Evolutionary conservation across 2,888 invertebrate species (phyloP).

Genomic region (Bembecia ichneumoniformis): DNA sequence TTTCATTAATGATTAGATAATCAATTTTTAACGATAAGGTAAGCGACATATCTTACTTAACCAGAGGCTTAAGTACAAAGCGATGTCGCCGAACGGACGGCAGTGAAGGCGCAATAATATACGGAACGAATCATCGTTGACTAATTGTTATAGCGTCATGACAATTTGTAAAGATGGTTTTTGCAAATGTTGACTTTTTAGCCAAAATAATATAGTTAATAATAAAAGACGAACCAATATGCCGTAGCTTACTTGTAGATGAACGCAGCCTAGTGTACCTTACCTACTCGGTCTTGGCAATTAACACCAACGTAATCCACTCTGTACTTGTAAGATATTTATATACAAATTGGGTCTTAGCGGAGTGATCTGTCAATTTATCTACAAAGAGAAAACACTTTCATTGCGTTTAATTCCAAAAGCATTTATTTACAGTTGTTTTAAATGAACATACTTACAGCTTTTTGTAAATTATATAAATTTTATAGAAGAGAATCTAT

Average conservation of each 20-base stretch:
- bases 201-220: constrained; percentile 59
- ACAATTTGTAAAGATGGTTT: constrained; percentile 66
- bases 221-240: constrained; percentile 70
- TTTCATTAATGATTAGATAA: background rate
- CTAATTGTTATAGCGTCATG: constrained; percentile 69
- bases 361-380: constrained; percentile 69
- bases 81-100: constrained; percentile 38
- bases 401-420: constrained; percentile 61
- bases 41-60: constrained; percentile 57
- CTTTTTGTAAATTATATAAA: constrained; percentile 69
- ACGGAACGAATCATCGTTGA: constrained; percentile 60
- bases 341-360: constrained; percentile 66
- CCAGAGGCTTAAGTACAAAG: constrained; percentile 15
- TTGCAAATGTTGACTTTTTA: constrained; percentile 72
- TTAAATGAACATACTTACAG: constrained; percentile 45
- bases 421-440: constrained; percentile 67
- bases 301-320: constrained; percentile 62
- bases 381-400: constrained; percentile 53
- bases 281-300: constrained; percentile 56
- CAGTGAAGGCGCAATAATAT: constrained; percentile 27
- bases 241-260: constrained; percentile 69
- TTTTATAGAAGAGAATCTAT: constrained; percentile 72
- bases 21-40: background rate
- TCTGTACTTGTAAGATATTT: constrained; percentile 66
- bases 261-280: constrained; percentile 54